Percentiles rank a stretch among this genome's conserved stretches.
Evolutionary conservation across 2,888 invertebrate species (phyloP).

Genomic region (Patella pellucida): DNA sequence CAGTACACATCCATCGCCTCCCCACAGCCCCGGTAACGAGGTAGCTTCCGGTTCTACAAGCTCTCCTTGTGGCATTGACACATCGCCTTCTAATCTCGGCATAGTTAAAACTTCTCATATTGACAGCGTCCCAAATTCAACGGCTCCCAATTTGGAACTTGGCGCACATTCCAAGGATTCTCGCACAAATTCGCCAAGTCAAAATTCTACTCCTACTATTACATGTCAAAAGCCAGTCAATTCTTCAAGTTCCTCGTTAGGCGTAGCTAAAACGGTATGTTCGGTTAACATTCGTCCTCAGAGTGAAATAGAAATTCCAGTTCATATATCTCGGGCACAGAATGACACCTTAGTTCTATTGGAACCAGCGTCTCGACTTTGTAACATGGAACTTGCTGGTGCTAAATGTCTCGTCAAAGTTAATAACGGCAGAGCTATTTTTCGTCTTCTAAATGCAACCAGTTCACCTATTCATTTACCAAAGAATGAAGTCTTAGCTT

Average conservation of each 20-base stretch:
- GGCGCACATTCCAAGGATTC: no score
- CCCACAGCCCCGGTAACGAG: no score
- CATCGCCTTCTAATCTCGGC: no score
- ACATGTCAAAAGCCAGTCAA: neutral
- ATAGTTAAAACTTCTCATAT: no score
- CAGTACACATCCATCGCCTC: no score
- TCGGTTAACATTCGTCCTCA: neutral
- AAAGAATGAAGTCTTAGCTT: slow-evolving; percentile 28
- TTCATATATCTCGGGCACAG: neutral
- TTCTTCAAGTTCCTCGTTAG: neutral
- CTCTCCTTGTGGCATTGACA: no score
- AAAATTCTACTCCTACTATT: neutral
- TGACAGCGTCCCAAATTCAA: no score
- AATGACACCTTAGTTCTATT: neutral
- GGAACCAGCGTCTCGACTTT: neutral
- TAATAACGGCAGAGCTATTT: neutral
- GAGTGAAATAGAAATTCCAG: neutral
- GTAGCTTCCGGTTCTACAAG: no score
- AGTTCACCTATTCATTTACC: slow-evolving; percentile 23
- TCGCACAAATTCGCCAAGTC: no score
- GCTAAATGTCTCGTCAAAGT: neutral
- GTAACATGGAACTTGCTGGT: neutral
- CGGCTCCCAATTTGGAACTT: no score
- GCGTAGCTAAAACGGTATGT: neutral
- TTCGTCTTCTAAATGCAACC: slow-evolving; percentile 31